These are phyloP conservation scores for Megaceryle torquata DNA, from an alignment of 2,113 vertebrate genomes.

Conservation along the genomic window DNA sequence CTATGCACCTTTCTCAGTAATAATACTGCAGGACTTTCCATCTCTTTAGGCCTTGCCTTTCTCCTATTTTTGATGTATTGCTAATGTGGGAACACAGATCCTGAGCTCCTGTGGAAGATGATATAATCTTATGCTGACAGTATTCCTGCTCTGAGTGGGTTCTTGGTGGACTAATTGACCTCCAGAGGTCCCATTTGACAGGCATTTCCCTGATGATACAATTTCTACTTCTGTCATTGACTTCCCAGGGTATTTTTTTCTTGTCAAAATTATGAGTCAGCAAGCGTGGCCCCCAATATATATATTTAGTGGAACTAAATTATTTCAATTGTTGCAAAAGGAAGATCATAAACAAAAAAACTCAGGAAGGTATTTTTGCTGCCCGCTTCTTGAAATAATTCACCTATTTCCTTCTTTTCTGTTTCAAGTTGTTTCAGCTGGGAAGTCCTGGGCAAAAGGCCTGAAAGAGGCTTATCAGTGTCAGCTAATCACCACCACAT, in stretches of 20 bases:
- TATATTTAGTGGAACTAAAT: background rate
- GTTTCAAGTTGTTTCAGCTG: background rate
- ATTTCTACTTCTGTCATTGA: background rate
- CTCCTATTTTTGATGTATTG: background rate
- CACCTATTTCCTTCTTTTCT: background rate
- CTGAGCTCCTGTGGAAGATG: background rate
- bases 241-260: background rate
- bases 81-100: background rate
- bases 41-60: background rate
- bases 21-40: background rate
- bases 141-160: background rate
- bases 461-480: background rate
- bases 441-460: background rate
- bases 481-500: background rate
- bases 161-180: background rate
- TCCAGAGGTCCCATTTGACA: background rate
- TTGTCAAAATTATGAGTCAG: background rate
- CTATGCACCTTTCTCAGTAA: background rate
- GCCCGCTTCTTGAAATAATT: background rate
- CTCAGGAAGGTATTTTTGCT: background rate
- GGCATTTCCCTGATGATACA: background rate
- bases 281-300: background rate
- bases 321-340: background rate
- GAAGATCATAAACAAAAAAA: background rate
- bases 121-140: background rate